Evolutionary conservation across 2,113 vertebrate species (phyloP).

Genomic region (Dromas ardeola): DNA sequence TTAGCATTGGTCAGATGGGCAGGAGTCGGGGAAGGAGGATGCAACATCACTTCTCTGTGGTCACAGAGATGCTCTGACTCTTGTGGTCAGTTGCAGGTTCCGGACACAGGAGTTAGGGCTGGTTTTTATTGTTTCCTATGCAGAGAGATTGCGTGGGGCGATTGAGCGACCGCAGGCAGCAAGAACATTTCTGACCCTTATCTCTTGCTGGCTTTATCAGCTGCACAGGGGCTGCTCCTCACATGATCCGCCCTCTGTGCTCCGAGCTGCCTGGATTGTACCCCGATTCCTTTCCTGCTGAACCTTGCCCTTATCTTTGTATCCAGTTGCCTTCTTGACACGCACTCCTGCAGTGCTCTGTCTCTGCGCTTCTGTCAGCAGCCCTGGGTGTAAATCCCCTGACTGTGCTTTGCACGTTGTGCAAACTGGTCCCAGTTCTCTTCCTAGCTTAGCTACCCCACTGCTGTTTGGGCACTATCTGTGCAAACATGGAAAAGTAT

Average conservation of each 20-base stretch:
- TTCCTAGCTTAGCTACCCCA: not conserved
- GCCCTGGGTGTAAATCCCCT: not conserved
- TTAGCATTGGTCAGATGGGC: not conserved
- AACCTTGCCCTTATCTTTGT: not conserved
- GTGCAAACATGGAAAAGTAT: not conserved
- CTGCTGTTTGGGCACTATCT: not conserved
- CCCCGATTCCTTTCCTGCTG: not conserved
- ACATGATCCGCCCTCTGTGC: not conserved
- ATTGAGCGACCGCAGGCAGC: not conserved
- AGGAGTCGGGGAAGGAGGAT: not conserved
- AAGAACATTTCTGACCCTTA: not conserved
- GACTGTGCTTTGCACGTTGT: not conserved
- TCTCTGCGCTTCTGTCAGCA: not conserved
- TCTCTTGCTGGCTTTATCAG: not conserved
- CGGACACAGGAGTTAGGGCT: not conserved
- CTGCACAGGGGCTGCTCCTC: not conserved
- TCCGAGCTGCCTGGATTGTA: not conserved
- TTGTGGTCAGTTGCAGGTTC: not conserved
- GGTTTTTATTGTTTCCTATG: not conserved
- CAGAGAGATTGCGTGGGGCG: accelerated
- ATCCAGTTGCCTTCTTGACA: not conserved
- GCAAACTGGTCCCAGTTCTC: not conserved
- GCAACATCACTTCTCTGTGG: not conserved
- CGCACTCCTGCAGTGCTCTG: too few relatives aligned
- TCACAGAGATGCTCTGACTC: not conserved